phyloP scores from a whole-genome alignment of 2,888 invertebrate genomes.

The Chelonus formosanus region DNA sequence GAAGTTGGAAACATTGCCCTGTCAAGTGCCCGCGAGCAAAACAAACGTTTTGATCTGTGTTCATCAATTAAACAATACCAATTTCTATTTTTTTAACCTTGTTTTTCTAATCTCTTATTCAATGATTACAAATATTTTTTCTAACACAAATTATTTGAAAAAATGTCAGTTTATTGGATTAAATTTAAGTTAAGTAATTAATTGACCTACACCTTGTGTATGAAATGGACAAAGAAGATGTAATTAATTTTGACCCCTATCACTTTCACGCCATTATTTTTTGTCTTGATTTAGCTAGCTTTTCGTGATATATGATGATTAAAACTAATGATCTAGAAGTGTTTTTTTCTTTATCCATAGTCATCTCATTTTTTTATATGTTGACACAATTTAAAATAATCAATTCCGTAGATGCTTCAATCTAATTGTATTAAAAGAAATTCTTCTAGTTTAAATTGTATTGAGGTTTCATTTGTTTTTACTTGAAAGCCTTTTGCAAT shows the following conservation, averaged over 20 bases:
- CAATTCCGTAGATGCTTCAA: background rate
- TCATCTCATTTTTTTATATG: background rate
- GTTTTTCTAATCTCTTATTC: no score
- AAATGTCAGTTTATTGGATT: background rate
- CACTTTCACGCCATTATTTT: constrained; percentile 34
- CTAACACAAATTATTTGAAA: background rate
- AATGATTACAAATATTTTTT: background rate
- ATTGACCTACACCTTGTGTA: constrained; percentile 6
- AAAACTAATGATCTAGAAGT: background rate
- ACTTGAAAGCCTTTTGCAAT: background rate
- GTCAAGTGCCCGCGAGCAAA: no score
- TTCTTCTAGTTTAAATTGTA: background rate
- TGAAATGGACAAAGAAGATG: constrained; percentile 30
- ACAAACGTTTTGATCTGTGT: background rate
- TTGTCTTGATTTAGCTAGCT: constrained; percentile 1
- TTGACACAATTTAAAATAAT: background rate
- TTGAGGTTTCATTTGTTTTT: background rate
- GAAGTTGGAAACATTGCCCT: background rate
- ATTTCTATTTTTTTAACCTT: no score
- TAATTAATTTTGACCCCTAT: constrained; percentile 41
- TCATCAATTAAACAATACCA: background rate
- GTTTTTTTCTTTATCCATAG: background rate
- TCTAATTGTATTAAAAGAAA: background rate
- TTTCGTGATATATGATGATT: constrained; percentile 3
- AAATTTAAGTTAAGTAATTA: background rate